phyloP scores from a whole-genome alignment of 2,797 vertebrate genomes.

The Sebastes matsubarae region DNA sequence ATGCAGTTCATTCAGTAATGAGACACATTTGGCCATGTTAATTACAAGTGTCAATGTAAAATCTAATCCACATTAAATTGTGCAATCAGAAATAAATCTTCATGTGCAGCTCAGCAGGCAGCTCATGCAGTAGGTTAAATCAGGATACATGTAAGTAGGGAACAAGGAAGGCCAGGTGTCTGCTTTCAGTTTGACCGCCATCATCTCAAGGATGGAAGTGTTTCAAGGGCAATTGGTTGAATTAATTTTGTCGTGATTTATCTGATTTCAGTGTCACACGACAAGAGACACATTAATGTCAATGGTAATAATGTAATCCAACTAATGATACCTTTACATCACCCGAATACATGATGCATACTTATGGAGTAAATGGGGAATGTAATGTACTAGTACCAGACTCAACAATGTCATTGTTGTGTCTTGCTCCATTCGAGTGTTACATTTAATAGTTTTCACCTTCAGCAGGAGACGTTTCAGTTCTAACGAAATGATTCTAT shows the following conservation, averaged over 20 bases:
- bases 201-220: slow-evolving; percentile 27
- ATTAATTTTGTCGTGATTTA: slow-evolving; percentile 26
- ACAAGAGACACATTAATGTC: slow-evolving; percentile 6
- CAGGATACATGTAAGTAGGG: slow-evolving; percentile 11
- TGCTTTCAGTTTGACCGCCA: slow-evolving; percentile 24
- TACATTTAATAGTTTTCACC: slow-evolving; percentile 78
- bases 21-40: not conserved
- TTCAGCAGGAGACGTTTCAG: slow-evolving; percentile 65
- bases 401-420: slow-evolving; percentile 54
- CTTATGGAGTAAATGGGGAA: not conserved
- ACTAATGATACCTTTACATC: not conserved
- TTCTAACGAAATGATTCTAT: slow-evolving; percentile 42
- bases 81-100: not conserved
- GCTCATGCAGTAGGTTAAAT: slow-evolving; percentile 21
- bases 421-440: slow-evolving; percentile 42
- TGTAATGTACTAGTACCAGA: slow-evolving; percentile 29
- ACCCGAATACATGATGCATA: slow-evolving; percentile 26
- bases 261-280: slow-evolving; percentile 35
- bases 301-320: not conserved
- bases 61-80: not conserved
- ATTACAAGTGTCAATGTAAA: not conserved
- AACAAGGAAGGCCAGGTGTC: not conserved
- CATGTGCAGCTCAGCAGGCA: not conserved
- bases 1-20: not conserved
- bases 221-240: slow-evolving; percentile 28